Evolutionary conservation across 2,888 invertebrate genomes (phyloP), one percentile per base, ranked within the genome.

Genomic region (Linnaemya tessellans): DNA sequence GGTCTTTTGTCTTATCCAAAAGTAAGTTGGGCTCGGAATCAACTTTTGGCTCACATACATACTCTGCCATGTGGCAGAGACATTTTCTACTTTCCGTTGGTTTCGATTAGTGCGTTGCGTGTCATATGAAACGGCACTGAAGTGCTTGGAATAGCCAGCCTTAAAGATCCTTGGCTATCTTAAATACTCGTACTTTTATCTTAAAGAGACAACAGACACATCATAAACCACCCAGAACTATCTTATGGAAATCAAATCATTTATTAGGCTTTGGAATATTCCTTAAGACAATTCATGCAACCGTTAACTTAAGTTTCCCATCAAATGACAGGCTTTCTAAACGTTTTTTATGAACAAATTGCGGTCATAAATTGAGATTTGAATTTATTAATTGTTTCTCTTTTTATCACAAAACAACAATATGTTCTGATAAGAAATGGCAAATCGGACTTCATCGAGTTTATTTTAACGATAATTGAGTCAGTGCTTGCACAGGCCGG

Each of bases 141-240:
- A n/a, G 0, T 62, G 49, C 11, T 81, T 58, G 56, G 13, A 49
- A 58, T 68, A 68, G 51, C 51, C 68, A 60, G 41, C 18, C 35
- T 43, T 30, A 38, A 46, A 38, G 51, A 65, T 67, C 30, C 11
- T 84, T 18, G 5, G 35, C 13, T 64, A 80, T 84, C 80, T 84
- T 80, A 80, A 84, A 51, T 75, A 54, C 22, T 73, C 60, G 60
- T 75, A 54, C 22, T 73, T 65, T 73, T 82, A 82, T 82, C 70
- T 75, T 80, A 41, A 54, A 56, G 80, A 68, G 73, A 81, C 30
- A 30, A 81, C 30, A 30, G 30, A 30, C 79, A 83, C 83, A 80
- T 77, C 77, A 86, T 84, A 77, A 86, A 86, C 84, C 86, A 84
- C 86, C 82, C 85, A 82, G 51, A 62, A 73, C 51, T 70, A 73